Evolutionary conservation across 1,140 invertebrate species (phyloP).

Genomic region (Laodelphax striatellus): DNA sequence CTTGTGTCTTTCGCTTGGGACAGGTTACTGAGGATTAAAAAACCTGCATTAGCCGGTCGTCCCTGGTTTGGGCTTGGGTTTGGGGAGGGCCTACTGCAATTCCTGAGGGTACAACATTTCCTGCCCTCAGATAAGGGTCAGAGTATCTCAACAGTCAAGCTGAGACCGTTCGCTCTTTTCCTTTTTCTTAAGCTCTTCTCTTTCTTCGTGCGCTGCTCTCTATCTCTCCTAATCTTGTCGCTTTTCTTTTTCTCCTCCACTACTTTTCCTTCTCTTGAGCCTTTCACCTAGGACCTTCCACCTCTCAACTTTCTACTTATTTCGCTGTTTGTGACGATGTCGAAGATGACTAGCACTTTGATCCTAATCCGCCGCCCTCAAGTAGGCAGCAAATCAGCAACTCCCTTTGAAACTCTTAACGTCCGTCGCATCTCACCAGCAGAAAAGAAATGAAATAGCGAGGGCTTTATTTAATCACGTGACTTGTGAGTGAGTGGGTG

Average conservation of each 20-base stretch:
- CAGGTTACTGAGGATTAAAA: too few relatives aligned
- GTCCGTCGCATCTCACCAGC: neutral
- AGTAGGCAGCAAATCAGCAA: neutral
- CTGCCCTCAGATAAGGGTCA: neutral
- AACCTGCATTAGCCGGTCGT: too few relatives aligned
- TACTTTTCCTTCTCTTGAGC: neutral
- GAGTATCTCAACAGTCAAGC: too few relatives aligned
- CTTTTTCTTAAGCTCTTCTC: conserved; percentile 18
- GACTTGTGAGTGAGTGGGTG: too few relatives aligned
- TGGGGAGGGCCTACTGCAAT: too few relatives aligned
- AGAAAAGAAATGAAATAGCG: too few relatives aligned
- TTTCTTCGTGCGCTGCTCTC: conserved; percentile 13
- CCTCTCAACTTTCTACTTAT: conserved; percentile 13
- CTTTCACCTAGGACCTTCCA: conserved; percentile 2
- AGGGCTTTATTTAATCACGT: too few relatives aligned
- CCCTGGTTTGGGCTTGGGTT: too few relatives aligned
- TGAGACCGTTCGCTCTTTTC: conserved; percentile 1
- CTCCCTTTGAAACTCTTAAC: conserved; percentile 10
- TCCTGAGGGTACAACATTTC: too few relatives aligned
- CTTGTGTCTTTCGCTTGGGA: too few relatives aligned
- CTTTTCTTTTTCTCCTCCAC: conserved; percentile 1
- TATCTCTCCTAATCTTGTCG: conserved; percentile 15
- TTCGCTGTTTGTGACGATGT: conserved; percentile 13
- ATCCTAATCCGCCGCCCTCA: too few relatives aligned
- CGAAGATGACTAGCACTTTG: too few relatives aligned